Evolutionary conservation across 2,113 vertebrate species (phyloP).

Genomic region (Ptilorrhoa leucosticta): DNA sequence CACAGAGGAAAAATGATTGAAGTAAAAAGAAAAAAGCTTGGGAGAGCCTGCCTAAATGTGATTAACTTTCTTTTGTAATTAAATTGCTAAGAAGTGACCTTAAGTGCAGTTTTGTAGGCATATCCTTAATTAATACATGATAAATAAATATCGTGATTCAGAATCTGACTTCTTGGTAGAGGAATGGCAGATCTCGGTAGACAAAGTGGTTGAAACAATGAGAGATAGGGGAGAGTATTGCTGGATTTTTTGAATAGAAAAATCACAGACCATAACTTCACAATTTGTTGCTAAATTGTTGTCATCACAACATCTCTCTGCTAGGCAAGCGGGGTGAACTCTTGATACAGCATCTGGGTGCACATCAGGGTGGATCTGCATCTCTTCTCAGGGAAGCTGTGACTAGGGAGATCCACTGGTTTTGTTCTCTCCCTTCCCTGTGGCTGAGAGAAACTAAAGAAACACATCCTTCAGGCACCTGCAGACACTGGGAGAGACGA

Average conservation of each 20-base stretch:
- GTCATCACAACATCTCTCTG: not conserved
- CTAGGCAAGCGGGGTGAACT: not conserved
- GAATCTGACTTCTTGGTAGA: not conserved
- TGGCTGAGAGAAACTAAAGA: not conserved
- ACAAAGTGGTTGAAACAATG: not conserved
- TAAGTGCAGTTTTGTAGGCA: slow-evolving; percentile 47
- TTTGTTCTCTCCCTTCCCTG: not conserved
- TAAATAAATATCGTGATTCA: slow-evolving; percentile 39
- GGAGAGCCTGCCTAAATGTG: not conserved
- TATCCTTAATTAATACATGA: slow-evolving; percentile 56
- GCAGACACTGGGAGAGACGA: not conserved
- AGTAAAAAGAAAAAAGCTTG: not conserved
- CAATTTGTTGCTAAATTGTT: not conserved
- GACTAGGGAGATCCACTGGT: not conserved
- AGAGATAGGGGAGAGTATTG: not conserved
- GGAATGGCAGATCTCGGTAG: not conserved
- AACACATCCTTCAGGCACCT: not conserved
- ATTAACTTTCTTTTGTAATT: slow-evolving; percentile 66
- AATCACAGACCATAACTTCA: not conserved
- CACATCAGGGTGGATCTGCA: not conserved
- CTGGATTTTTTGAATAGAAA: not conserved
- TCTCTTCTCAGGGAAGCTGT: not conserved
- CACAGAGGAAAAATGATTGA: not conserved
- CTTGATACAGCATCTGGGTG: not conserved
- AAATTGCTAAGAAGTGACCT: slow-evolving; percentile 54